phyloP scores from a whole-genome alignment of 2,888 invertebrate genomes.

The Morpho helenor region DNA sequence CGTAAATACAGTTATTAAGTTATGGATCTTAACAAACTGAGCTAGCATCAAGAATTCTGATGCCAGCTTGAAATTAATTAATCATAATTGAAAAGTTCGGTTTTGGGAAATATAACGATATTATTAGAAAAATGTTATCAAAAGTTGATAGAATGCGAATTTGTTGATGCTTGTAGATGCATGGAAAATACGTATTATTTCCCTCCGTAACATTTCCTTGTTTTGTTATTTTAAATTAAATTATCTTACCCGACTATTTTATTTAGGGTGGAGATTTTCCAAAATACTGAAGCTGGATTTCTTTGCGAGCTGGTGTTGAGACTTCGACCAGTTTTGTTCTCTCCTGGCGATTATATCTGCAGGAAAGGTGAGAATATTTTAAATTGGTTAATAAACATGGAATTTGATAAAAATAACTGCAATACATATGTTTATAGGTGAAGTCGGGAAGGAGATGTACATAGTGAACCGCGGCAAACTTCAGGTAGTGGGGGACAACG shows the following conservation, averaged over 20 bases:
- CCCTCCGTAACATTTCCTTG: neutral
- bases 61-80: too few species aligned
- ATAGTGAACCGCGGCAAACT: constrained; percentile 98
- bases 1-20: too few species aligned
- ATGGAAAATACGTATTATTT: neutral
- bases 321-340: constrained; percentile 96
- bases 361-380: constrained; percentile 88
- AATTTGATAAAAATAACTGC: too few species aligned
- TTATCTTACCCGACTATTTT: neutral
- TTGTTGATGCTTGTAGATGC: too few species aligned
- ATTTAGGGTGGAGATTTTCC: constrained; percentile 96
- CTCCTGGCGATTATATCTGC: constrained; percentile 99
- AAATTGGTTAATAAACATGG: neutral
- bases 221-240: neutral
- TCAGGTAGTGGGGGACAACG: constrained; percentile 97
- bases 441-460: constrained; percentile 99
- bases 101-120: too few species aligned
- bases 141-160: too few species aligned
- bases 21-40: too few species aligned
- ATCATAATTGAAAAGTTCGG: too few species aligned
- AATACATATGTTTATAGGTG: constrained; percentile 81
- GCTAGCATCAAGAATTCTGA: too few species aligned
- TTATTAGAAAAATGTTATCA: too few species aligned
- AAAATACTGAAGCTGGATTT: constrained; percentile 99
- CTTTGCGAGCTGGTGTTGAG: constrained; percentile 97